Conservation (phyloP, 2,113 vertebrate genomes). For the Vidua chalybeata region DNA sequence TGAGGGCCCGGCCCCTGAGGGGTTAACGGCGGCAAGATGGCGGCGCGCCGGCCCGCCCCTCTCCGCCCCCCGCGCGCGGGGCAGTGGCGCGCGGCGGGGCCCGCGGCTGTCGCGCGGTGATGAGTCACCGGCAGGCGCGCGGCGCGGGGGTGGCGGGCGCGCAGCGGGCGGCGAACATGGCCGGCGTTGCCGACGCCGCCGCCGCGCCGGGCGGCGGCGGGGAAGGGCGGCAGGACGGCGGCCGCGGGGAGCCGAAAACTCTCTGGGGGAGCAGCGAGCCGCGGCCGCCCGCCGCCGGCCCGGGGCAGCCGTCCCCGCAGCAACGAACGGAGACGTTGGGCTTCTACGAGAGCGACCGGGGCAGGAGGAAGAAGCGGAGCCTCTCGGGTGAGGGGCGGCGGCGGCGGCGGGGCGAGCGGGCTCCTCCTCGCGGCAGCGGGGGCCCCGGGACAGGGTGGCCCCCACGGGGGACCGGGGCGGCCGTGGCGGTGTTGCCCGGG, state of each 20-base stretch:
- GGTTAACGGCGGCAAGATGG: constrained; percentile 24
- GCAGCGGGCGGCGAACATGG: no score
- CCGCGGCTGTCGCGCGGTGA: no score
- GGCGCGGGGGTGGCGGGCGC: no score
- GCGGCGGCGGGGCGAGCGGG: not conserved
- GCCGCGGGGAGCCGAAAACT: constrained; percentile 44
- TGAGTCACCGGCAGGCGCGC: no score
- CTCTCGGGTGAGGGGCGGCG: constrained; percentile 66
- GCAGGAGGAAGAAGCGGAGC: constrained; percentile 62
- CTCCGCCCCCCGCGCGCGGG: no score
- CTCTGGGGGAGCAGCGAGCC: constrained; percentile 21
- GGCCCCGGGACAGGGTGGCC: no score
- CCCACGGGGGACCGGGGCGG: not conserved
- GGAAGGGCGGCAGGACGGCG: constrained; percentile 26
- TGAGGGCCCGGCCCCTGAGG: rapidly evolving
- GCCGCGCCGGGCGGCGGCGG: not conserved
- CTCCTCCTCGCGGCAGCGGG: not conserved
- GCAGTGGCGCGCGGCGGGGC: no score
- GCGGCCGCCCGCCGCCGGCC: not conserved
- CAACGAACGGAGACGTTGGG: constrained; percentile 74
- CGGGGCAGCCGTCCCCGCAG: constrained; percentile 13
- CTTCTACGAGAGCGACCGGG: constrained; percentile 78
- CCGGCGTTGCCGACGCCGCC: no score
- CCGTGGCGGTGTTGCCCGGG: not conserved
- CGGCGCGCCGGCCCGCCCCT: not conserved